These are phyloP conservation scores for Ptychodera flava DNA, from an alignment of 35 echinoderm and acorn worm genomes.

Conservation along the genomic window DNA sequence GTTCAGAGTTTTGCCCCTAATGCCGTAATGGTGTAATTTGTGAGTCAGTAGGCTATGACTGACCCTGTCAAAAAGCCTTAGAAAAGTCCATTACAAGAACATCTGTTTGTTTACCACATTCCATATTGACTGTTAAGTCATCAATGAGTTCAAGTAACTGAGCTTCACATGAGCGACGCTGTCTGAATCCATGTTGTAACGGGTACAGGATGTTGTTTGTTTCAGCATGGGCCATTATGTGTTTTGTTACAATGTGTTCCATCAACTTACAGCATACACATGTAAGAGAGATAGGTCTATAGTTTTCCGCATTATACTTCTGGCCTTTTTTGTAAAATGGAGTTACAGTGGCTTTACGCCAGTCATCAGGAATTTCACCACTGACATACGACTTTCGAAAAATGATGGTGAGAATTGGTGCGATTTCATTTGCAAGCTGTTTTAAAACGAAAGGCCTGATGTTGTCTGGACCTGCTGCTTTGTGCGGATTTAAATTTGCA, in stretches of 20 bases:
- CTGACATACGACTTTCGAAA: slow-evolving; percentile 28
- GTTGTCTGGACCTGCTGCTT: slow-evolving; percentile 40
- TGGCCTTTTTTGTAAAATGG: slow-evolving; percentile 44
- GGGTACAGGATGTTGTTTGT: slow-evolving; percentile 28
- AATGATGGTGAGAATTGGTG: slow-evolving; percentile 23
- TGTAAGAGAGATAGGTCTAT: slow-evolving; percentile 52
- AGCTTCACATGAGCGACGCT: slow-evolving; percentile 26
- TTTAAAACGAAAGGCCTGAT: slow-evolving; percentile 49
- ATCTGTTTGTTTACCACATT: slow-evolving; percentile 24
- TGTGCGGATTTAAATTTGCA: slow-evolving; percentile 47
- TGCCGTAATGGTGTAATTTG: background rate
- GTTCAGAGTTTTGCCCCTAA: background rate
- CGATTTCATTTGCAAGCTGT: slow-evolving; percentile 30
- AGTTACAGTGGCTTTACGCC: slow-evolving; percentile 18
- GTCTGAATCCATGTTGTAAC: slow-evolving; percentile 36
- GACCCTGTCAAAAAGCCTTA: slow-evolving; percentile 23
- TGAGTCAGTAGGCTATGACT: background rate
- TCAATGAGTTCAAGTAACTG: slow-evolving; percentile 15
- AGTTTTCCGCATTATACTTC: slow-evolving; percentile 36
- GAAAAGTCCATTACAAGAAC: background rate
- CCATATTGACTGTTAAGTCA: slow-evolving; percentile 8
- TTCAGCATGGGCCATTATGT: slow-evolving; percentile 28
- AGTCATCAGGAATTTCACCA: slow-evolving; percentile 36
- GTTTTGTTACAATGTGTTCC: slow-evolving; percentile 41
- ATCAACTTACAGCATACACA: slow-evolving; percentile 45